These are phyloP conservation scores for Watsonalla binaria DNA, from an alignment of 2,888 invertebrate species.

Conservation along the genomic window DNA sequence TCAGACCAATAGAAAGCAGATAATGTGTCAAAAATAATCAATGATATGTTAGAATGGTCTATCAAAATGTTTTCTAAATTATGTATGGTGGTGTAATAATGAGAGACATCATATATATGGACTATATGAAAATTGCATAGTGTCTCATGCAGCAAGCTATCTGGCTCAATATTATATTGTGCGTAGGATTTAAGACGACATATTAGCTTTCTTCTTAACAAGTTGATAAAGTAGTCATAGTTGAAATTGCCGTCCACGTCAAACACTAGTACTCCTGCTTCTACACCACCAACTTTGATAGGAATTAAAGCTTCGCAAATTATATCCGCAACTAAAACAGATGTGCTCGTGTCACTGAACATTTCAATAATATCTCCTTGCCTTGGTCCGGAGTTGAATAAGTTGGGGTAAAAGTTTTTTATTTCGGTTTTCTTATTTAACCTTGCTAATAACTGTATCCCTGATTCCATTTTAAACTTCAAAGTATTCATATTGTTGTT, in stretches of 20 bases:
- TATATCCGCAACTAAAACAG: conserved; percentile 49
- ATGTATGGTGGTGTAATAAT: conserved; percentile 60
- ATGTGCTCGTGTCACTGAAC: conserved; percentile 35
- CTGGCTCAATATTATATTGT: conserved; percentile 13
- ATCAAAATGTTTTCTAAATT: conserved; percentile 60
- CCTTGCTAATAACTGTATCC: conserved; percentile 77
- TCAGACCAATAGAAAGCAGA: conserved; percentile 77
- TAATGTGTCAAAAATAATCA: conserved; percentile 63
- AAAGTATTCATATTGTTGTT: conserved; percentile 5
- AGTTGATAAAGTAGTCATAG: conserved; percentile 31
- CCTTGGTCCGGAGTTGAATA: conserved; percentile 61
- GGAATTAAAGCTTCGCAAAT: conserved; percentile 52
- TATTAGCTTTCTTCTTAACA: conserved; percentile 30
- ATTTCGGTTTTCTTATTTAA: conserved; percentile 61
- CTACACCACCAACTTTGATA: conserved; percentile 33
- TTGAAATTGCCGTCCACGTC: conserved; percentile 65
- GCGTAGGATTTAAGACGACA: neutral
- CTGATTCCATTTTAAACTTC: conserved; percentile 73
- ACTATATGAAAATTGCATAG: conserved; percentile 46
- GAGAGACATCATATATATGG: conserved; percentile 59
- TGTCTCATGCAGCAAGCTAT: conserved; percentile 24
- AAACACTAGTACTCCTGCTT: conserved; percentile 53
- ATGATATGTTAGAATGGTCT: conserved; percentile 50
- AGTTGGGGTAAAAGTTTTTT: conserved; percentile 57
- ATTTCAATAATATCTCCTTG: conserved; percentile 58